Conservation (phyloP, 1,140 invertebrate genomes). For the Cydia amplana region DNA sequence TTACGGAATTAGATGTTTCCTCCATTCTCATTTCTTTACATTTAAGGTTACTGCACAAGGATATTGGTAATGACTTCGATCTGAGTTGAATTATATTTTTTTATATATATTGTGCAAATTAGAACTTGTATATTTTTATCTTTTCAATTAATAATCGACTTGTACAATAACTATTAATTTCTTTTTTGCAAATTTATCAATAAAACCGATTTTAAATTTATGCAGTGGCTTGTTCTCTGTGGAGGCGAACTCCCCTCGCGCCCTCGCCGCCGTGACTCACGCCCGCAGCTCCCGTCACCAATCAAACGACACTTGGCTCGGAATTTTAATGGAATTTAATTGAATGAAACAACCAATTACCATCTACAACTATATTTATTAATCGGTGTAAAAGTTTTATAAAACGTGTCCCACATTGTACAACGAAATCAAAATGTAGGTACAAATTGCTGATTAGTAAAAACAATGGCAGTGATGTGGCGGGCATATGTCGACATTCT, state of each 20-base stretch:
- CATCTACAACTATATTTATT: conserved; percentile 69
- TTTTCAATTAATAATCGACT: conserved; percentile 77
- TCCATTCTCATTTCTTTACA: conserved; percentile 69
- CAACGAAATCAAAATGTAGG: conserved; percentile 32
- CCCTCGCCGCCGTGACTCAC: conserved; percentile 31
- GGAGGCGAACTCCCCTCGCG: conserved; percentile 16
- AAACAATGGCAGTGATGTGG: conserved; percentile 69
- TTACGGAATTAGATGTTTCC: conserved; percentile 77
- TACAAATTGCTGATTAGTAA: conserved; percentile 50
- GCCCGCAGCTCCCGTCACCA: conserved; percentile 38
- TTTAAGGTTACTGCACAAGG: conserved; percentile 76
- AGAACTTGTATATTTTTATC: conserved; percentile 78
- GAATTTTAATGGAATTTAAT: conserved; percentile 74
- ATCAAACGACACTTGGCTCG: conserved; percentile 61
- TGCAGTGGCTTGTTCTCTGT: conserved; percentile 59
- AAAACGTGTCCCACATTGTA: conserved; percentile 61
- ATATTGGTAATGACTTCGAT: conserved; percentile 78
- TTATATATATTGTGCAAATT: conserved; percentile 76
- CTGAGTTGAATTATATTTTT: conserved; percentile 77
- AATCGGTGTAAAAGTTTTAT: conserved; percentile 69
- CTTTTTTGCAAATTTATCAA: conserved; percentile 77
- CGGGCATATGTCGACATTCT: conserved; percentile 79
- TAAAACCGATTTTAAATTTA: conserved; percentile 78
- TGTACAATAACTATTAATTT: conserved; percentile 77
- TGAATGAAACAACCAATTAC: conserved; percentile 71